Percentiles rank a stretch among this genome's conserved stretches.
phyloP scores from a whole-genome alignment of 2,888 invertebrate species.

The Drosophila borealis region DNA sequence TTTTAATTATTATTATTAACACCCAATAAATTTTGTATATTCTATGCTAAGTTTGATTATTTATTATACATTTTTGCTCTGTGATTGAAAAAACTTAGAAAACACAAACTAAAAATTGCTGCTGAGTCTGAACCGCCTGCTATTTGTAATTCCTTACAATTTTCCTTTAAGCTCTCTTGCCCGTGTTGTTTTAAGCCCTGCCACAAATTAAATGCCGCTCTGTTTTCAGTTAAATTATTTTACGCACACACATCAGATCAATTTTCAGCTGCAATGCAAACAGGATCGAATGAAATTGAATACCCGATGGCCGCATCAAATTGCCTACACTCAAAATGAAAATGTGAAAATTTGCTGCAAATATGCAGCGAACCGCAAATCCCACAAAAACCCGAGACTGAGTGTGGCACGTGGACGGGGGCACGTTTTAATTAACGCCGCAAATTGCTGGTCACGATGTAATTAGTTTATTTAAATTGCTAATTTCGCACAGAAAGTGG shows the following conservation, averaged over 20 bases:
- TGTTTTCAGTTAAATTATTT: neutral
- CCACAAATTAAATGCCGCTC: constrained; percentile 4
- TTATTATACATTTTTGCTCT: too few relatives aligned
- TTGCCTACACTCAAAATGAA: constrained; percentile 35
- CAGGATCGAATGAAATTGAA: constrained; percentile 22
- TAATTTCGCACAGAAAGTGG: constrained; percentile 58
- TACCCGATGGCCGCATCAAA: constrained; percentile 18
- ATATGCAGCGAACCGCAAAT: constrained; percentile 32
- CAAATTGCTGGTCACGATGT: constrained; percentile 73
- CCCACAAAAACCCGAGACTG: constrained; percentile 1
- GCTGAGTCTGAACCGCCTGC: too few relatives aligned
- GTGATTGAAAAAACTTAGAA: too few relatives aligned
- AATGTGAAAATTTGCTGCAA: constrained; percentile 40
- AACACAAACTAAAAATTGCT: too few relatives aligned
- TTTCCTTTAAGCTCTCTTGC: too few relatives aligned
- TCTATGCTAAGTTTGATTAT: too few relatives aligned
- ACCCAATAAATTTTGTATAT: too few relatives aligned
- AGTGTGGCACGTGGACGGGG: constrained; percentile 65
- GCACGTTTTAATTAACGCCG: constrained; percentile 74
- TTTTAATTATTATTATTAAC: too few relatives aligned
- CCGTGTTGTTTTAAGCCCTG: neutral
- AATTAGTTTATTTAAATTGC: constrained; percentile 79
- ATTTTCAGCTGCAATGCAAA: constrained; percentile 21
- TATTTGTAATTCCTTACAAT: too few relatives aligned
- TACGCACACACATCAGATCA: neutral